Conservation (phyloP, 2,797 vertebrate genomes). For the Fratercula arctica region DNA sequence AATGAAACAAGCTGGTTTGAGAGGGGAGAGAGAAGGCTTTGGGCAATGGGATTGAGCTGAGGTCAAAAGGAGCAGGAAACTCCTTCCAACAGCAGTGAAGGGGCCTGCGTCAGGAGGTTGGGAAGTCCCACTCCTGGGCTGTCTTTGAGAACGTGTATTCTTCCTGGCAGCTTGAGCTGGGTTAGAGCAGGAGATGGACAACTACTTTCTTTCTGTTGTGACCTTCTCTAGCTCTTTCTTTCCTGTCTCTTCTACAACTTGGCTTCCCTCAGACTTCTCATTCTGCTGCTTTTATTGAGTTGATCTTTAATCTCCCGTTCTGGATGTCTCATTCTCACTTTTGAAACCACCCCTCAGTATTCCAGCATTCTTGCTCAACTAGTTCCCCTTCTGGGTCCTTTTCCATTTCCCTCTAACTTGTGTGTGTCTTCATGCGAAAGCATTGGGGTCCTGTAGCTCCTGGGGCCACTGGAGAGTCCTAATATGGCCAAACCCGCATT, state of each 20-base stretch:
- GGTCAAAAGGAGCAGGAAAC: background rate
- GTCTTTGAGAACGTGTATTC: fast-evolving
- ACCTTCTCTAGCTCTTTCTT: background rate
- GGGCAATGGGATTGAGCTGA: background rate
- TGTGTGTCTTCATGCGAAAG: background rate
- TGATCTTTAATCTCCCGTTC: background rate
- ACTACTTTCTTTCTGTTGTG: background rate
- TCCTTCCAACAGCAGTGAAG: background rate
- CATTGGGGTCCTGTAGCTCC: background rate
- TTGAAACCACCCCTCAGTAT: background rate
- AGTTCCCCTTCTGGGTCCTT: background rate
- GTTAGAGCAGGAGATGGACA: background rate
- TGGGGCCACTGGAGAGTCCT: background rate
- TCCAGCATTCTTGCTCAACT: background rate
- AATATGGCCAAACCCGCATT: background rate
- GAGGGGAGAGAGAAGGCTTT: background rate
- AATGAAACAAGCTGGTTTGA: background rate
- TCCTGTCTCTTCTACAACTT: background rate
- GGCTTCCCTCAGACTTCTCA: background rate
- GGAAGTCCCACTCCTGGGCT: background rate
- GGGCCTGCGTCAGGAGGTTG: background rate
- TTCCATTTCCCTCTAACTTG: background rate
- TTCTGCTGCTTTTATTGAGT: background rate
- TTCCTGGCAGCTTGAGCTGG: background rate
- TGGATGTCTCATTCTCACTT: background rate